Evolutionary conservation across 2,113 vertebrate genomes (phyloP).

Genomic region (Probosciger aterrimus): DNA sequence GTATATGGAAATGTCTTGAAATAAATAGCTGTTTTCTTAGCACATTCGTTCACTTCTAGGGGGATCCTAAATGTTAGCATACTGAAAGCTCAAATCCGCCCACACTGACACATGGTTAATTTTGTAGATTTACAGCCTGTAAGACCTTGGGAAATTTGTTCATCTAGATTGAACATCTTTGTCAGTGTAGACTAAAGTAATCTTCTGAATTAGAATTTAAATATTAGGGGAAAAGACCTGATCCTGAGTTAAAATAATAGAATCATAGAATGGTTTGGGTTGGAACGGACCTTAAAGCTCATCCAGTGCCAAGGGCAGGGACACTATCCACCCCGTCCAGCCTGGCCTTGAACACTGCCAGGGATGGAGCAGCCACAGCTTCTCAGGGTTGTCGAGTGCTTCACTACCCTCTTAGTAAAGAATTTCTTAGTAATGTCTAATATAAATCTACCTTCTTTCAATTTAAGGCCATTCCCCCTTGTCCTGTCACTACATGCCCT

Average conservation of each 20-base stretch:
- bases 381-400: not conserved
- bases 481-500: not conserved
- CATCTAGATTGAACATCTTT: not conserved
- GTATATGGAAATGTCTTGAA: not conserved
- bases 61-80: not conserved
- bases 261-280: not conserved
- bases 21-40: not conserved
- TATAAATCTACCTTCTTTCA: not conserved
- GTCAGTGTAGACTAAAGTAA: not conserved
- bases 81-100: not conserved
- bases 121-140: not conserved
- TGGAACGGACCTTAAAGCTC: not conserved
- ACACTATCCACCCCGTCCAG: not conserved
- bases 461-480: not conserved
- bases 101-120: not conserved
- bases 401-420: not conserved
- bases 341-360: not conserved
- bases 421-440: not conserved
- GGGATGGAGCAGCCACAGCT: not conserved
- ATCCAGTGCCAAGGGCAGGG: not conserved
- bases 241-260: not conserved
- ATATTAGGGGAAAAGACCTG: not conserved
- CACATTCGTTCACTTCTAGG: not conserved
- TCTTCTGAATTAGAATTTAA: not conserved
- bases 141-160: not conserved